Percentiles rank a stretch among this genome's conserved stretches.
Evolutionary conservation across 2,888 invertebrate species (phyloP).

Genomic region (Aporophyla nigra): DNA sequence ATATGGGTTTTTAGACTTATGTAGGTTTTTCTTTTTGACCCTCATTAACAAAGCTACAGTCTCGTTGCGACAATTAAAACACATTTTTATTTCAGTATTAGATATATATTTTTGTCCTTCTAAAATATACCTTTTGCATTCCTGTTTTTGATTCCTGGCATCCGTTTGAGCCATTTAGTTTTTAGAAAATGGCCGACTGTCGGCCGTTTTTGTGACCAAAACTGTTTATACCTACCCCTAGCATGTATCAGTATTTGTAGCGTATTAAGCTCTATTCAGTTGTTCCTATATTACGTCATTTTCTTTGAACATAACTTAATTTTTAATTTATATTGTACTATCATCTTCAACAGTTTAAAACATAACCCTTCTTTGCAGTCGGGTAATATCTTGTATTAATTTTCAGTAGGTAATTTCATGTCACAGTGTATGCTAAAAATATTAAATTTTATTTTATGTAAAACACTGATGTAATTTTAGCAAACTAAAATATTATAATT

Average conservation of each 20-base stretch:
- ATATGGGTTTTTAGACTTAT: slow-evolving; percentile 2
- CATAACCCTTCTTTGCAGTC: not conserved
- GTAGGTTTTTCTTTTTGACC: not conserved
- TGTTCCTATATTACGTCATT: slow-evolving; percentile 85
- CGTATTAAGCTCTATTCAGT: slow-evolving; percentile 81
- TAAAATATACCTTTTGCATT: slow-evolving; percentile 80
- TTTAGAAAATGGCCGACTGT: slow-evolving; percentile 70
- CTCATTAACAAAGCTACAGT: not conserved
- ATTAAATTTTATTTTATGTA: not conserved
- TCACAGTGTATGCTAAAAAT: not conserved
- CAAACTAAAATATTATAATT: not conserved
- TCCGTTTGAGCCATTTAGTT: slow-evolving; percentile 77
- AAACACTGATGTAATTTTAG: not conserved
- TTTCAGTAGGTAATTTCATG: not conserved
- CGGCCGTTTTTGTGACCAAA: slow-evolving; percentile 77
- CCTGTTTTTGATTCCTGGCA: slow-evolving; percentile 82
- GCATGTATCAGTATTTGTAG: slow-evolving; percentile 88
- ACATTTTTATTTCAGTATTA: slow-evolving; percentile 79
- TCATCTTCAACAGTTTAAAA: slow-evolving; percentile 42
- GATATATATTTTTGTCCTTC: slow-evolving; percentile 70
- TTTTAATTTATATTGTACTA: slow-evolving; percentile 58
- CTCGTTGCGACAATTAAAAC: slow-evolving; percentile 22
- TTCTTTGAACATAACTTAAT: slow-evolving; percentile 65
- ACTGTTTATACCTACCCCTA: slow-evolving; percentile 81
- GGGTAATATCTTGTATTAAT: not conserved